Evolutionary conservation across 2,113 vertebrate genomes (phyloP).

Genomic region (Nibea coibor): DNA sequence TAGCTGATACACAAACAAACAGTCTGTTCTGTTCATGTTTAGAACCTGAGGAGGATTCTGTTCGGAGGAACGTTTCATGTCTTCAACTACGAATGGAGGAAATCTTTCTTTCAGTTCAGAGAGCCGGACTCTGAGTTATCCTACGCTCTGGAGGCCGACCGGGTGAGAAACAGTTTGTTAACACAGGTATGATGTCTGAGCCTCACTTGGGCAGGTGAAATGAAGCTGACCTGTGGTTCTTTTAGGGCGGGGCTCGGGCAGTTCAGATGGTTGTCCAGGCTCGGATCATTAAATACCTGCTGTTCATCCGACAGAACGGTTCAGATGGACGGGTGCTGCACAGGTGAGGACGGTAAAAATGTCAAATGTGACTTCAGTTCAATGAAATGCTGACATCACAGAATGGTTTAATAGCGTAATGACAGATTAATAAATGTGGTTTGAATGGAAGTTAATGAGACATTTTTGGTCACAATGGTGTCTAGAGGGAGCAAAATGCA

Average conservation of each 20-base stretch:
- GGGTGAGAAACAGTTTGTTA: slow-evolving; percentile 74
- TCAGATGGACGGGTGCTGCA: slow-evolving; percentile 62
- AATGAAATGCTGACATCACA: too few relatives aligned
- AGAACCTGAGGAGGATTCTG: slow-evolving; percentile 86
- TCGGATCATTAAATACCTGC: slow-evolving; percentile 84
- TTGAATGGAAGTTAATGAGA: too few relatives aligned
- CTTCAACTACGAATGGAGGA: slow-evolving; percentile 87
- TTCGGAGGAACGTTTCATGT: slow-evolving; percentile 79
- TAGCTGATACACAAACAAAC: background rate
- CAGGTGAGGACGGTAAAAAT: slow-evolving; percentile 77
- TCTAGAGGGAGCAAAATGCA: too few relatives aligned
- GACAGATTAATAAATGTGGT: too few relatives aligned
- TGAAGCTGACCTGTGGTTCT: slow-evolving; percentile 27
- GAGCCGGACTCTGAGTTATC: slow-evolving; percentile 78
- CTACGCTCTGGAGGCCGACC: slow-evolving; percentile 84
- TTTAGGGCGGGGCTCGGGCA: slow-evolving; percentile 83
- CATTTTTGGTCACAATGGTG: too few relatives aligned
- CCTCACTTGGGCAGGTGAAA: slow-evolving; percentile 37
- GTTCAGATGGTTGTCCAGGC: slow-evolving; percentile 90
- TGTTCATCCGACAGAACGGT: slow-evolving; percentile 80
- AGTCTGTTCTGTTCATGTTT: background rate
- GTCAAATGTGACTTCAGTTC: too few relatives aligned
- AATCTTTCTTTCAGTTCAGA: slow-evolving; percentile 84
- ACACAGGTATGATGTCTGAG: too few relatives aligned
- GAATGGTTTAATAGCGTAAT: too few relatives aligned